phyloP scores from a whole-genome alignment of 2,888 invertebrate genomes.

The Cheilosia scutellata region DNA sequence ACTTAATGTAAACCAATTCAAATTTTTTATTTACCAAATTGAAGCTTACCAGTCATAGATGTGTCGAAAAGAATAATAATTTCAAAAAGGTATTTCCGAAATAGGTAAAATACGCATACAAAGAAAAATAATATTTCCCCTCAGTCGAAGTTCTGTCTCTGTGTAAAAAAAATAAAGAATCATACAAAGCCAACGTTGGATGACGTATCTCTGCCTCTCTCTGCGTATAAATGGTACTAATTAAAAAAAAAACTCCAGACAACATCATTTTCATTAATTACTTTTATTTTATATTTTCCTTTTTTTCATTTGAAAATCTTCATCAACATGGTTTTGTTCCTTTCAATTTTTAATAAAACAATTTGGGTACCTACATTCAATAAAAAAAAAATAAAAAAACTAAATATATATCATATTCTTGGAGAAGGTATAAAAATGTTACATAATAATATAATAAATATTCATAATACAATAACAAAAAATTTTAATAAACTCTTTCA shows the following conservation, averaged over 20 bases:
- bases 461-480: neutral
- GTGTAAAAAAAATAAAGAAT: too few relatives aligned
- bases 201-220: too few relatives aligned
- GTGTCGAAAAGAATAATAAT: too few relatives aligned
- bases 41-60: too few relatives aligned
- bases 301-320: constrained; percentile 37
- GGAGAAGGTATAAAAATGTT: constrained; percentile 40
- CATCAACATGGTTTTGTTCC: constrained; percentile 32
- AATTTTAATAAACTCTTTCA: constrained; percentile 19
- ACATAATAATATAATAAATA: constrained; percentile 49
- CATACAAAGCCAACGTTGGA: too few relatives aligned
- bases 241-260: constrained; percentile 12
- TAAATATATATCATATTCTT: neutral
- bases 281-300: constrained; percentile 31
- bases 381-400: constrained; percentile 1
- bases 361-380: constrained; percentile 39
- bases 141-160: too few relatives aligned
- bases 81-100: too few relatives aligned
- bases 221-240: too few relatives aligned
- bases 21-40: too few relatives aligned
- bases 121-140: too few relatives aligned
- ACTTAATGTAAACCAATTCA: too few relatives aligned
- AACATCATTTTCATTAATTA: constrained; percentile 27
- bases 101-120: too few relatives aligned
- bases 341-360: constrained; percentile 45